Percentiles rank a stretch among this genome's conserved stretches.
Evolutionary conservation across 2,113 vertebrate genomes (phyloP).

Genomic region (Heterocephalus glaber): DNA sequence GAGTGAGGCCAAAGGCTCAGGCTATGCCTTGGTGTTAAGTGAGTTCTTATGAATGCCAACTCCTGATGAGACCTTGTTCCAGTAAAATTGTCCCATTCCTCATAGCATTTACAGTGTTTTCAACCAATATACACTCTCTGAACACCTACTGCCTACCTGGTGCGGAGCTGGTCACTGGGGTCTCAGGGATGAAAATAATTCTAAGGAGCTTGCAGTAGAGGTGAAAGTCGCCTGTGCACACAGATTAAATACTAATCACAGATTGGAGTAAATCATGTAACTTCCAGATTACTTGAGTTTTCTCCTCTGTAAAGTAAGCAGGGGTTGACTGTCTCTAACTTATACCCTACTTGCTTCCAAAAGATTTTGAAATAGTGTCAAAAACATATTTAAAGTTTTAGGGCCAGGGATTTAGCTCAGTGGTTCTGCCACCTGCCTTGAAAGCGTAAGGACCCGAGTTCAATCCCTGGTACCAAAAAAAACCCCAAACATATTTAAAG

Average conservation of each 20-base stretch:
- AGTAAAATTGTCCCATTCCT: conserved; percentile 21
- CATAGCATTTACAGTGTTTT: not conserved
- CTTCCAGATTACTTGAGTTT: not conserved
- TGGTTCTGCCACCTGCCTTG: too few species aligned
- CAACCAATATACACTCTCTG: not conserved
- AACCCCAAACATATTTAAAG: not conserved
- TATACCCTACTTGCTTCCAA: not conserved
- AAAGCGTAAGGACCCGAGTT: too few species aligned
- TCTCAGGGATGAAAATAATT: not conserved
- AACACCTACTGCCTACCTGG: not conserved
- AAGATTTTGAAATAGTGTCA: conserved; percentile 31
- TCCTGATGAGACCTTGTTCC: not conserved
- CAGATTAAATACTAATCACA: not conserved
- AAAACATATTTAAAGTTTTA: not conserved
- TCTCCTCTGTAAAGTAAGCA: not conserved
- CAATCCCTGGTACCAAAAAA: too few species aligned
- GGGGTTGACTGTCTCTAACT: not conserved
- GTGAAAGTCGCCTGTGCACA: not conserved
- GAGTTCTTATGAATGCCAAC: not conserved
- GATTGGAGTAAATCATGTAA: not conserved
- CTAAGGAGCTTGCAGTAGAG: not conserved
- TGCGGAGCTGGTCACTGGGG: not conserved
- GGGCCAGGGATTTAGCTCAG: too few species aligned
- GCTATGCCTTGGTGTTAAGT: not conserved
- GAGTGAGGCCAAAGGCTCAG: not conserved